Conservation (phyloP, 2,113 vertebrate genomes). For the Lampris megalopsis region DNA sequence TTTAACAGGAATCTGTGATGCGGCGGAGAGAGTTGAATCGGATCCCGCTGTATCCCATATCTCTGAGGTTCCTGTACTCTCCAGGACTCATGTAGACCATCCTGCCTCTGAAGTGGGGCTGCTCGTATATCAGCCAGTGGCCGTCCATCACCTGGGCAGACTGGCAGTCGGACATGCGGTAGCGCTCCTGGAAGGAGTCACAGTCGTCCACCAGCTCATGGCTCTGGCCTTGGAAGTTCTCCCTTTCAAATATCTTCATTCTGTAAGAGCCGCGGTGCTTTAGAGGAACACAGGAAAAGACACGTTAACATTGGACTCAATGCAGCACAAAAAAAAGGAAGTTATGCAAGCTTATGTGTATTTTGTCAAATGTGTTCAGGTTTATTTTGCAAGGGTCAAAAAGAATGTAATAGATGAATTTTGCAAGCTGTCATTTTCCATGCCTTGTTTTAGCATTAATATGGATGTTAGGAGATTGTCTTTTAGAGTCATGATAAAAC, state of each 20-base stretch:
- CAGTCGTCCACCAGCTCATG: slow-evolving; percentile 46
- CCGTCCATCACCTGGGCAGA: slow-evolving; percentile 58
- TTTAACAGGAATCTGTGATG: slow-evolving; percentile 66
- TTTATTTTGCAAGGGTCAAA: too few relatives aligned
- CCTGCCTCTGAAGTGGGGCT: slow-evolving; percentile 29
- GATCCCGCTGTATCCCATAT: slow-evolving; percentile 44
- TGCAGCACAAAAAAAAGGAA: too few relatives aligned
- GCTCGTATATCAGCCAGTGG: slow-evolving; percentile 66
- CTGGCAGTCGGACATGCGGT: slow-evolving; percentile 53
- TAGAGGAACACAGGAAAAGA: slow-evolving; percentile 7
- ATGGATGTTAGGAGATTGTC: too few relatives aligned
- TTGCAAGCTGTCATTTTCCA: too few relatives aligned
- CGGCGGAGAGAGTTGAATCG: slow-evolving; percentile 64
- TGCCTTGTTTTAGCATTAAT: too few relatives aligned
- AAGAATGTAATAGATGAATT: too few relatives aligned
- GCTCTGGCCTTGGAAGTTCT: slow-evolving; percentile 30
- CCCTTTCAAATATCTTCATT: slow-evolving; percentile 25
- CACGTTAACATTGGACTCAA: too few relatives aligned
- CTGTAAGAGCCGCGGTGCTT: slow-evolving; percentile 11
- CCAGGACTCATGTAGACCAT: slow-evolving; percentile 53
- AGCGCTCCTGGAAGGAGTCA: slow-evolving; percentile 48
- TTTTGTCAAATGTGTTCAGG: too few relatives aligned
- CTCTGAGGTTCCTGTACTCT: slow-evolving; percentile 54
- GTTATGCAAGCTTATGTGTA: too few relatives aligned
- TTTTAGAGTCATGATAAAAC: too few relatives aligned